phyloP scores from a whole-genome alignment of 2,113 vertebrate genomes.

The Hydrochoerus hydrochaeris region DNA sequence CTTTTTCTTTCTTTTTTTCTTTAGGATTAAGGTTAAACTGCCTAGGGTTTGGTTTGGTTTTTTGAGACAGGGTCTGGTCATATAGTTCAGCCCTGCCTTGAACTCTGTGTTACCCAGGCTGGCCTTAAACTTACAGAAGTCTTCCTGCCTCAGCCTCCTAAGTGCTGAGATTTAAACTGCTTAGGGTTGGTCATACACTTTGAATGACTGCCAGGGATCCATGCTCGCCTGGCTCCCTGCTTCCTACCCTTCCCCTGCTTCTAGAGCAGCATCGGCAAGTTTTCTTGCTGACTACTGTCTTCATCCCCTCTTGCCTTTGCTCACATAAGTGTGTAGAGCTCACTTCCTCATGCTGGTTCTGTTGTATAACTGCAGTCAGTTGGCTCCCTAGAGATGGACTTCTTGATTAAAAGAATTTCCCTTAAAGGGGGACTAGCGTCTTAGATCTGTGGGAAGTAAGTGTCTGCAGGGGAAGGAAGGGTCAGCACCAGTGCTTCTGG shows the following conservation, averaged over 20 bases:
- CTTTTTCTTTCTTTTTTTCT: not conserved
- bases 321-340: not conserved
- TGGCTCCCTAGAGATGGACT: not conserved
- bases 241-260: not conserved
- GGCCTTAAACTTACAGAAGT: not conserved
- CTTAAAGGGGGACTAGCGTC: not conserved
- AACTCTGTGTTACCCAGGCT: not conserved
- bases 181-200: not conserved
- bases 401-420: not conserved
- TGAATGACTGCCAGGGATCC: not conserved
- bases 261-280: not conserved
- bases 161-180: not conserved
- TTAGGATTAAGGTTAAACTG: not conserved
- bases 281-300: not conserved
- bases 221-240: accelerated
- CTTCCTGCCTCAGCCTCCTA: not conserved
- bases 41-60: not conserved
- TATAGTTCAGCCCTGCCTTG: not conserved
- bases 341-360: not conserved
- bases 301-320: not conserved
- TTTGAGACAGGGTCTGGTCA: not conserved
- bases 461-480: not conserved
- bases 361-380: not conserved
- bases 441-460: not conserved
- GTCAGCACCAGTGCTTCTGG: not conserved